A percentile compares a stretch with the other conserved stretches of the same genome.
Conservation (phyloP, 2,888 invertebrate genomes). For the Stegana nigrithorax region DNA sequence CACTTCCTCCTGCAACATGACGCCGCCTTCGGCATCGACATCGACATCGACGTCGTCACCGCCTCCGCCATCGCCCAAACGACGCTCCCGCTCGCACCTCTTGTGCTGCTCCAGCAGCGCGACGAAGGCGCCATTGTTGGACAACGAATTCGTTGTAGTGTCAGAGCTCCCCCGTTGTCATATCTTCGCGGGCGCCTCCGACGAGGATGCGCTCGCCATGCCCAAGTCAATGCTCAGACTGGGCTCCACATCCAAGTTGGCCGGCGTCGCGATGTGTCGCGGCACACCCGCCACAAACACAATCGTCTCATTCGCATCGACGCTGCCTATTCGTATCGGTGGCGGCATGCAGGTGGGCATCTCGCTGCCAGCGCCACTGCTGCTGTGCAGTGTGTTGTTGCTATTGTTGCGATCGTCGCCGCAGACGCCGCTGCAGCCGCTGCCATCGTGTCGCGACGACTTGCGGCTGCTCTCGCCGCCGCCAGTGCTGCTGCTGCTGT, state of each 20-base stretch:
- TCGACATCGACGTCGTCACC: conserved; percentile 11
- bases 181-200: conserved; percentile 64
- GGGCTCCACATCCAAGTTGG: conserved; percentile 45
- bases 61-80: too few species aligned
- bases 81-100: conserved; percentile 15
- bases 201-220: conserved; percentile 57
- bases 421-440: conserved; percentile 36
- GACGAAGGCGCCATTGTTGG: conserved; percentile 56
- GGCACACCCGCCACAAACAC: conserved; percentile 42
- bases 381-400: conserved; percentile 66
- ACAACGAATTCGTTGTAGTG: conserved; percentile 62
- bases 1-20: conserved; percentile 36
- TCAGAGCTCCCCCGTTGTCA: conserved; percentile 68
- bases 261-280: conserved; percentile 43
- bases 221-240: conserved; percentile 61
- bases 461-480: conserved; percentile 66
- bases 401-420: conserved; percentile 63
- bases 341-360: conserved; percentile 50
- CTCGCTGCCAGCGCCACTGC: conserved; percentile 57
- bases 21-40: background rate
- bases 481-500: conserved; percentile 63
- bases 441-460: conserved; percentile 63
- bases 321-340: conserved; percentile 59
- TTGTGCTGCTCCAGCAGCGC: conserved; percentile 43
- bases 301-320: conserved; percentile 52